phyloP scores from a whole-genome alignment of 2,113 vertebrate genomes.

The Fregata magnificens region DNA sequence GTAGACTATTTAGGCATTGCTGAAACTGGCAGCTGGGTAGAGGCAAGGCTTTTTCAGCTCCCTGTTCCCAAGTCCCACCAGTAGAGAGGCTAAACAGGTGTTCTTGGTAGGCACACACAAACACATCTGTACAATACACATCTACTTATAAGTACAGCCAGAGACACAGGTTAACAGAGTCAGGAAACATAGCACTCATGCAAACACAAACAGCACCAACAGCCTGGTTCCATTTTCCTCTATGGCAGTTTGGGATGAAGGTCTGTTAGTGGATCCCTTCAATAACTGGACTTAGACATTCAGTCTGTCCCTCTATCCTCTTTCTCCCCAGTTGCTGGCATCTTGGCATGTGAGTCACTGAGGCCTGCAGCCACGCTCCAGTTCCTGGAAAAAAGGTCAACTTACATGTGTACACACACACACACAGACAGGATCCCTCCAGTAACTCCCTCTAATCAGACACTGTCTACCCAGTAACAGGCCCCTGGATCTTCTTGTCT shows the following conservation, averaged over 20 bases:
- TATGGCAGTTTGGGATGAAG: not conserved
- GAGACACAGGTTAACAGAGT: not conserved
- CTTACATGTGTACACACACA: not conserved
- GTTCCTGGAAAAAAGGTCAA: not conserved
- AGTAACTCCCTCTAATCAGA: not conserved
- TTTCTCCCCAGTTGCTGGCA: not conserved
- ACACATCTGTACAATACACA: not conserved
- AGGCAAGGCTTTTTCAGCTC: not conserved
- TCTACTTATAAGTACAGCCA: not conserved
- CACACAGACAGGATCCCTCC: not conserved
- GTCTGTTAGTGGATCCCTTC: not conserved
- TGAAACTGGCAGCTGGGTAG: not conserved
- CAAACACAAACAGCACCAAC: not conserved
- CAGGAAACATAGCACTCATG: not conserved
- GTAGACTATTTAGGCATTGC: not conserved
- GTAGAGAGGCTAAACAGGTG: not conserved
- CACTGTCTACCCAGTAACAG: not conserved
- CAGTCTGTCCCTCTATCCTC: too few relatives aligned
- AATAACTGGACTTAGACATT: not conserved
- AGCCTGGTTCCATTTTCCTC: not conserved
- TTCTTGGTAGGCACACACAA: not conserved
- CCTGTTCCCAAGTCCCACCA: not conserved
- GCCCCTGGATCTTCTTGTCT: not conserved
- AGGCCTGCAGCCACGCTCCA: not conserved
- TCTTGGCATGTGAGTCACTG: not conserved